Evolutionary conservation across 2,888 invertebrate species (phyloP), one percentile per base, ranked within the genome.

Genomic region (Drosophila lutescens): DNA sequence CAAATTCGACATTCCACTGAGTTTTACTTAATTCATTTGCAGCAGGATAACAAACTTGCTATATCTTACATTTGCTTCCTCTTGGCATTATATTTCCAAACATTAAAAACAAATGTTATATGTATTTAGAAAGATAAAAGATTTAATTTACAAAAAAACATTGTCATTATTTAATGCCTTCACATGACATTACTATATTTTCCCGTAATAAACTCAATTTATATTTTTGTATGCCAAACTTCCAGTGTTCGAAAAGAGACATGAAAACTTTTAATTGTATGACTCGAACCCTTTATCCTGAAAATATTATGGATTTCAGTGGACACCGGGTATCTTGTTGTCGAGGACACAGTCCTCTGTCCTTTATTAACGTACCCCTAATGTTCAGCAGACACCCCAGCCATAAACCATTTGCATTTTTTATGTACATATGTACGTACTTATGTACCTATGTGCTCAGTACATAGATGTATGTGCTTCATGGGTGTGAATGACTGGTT

Each of bases 331-430:
- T 66, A 67, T 66, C 26, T 54, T 67, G 68, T 66, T 66, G 65
- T 54, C 65, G 65, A 66, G 65, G 65, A 54, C 65, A 41, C 40
- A 15, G 34, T 17, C 10, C 17, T n/a, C 40, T 32, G 32, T 38
- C 54, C 44, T 46, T 40, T 51, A 50, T 65, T n/a, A 43, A 38
- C 26, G 51, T 43, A 15, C 51, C 51, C 66, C 65, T 65, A 65
- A 65, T 54, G 66, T 54, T 40, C 60, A 43, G 51, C 73, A 71
- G 74, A 63, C 74, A 73, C 71, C 54, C 54, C 58, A 76, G 74
- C 67, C 69, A 81, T 87, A 82, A 74, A 66, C 47, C 44, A 66
- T 74, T 74, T 73, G 75, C 74, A 66, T 55, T 73, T 66, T 66
- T 71, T 71, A 55, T 46, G 34, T 69, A 41, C 17, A 36, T 65